phyloP scores from a whole-genome alignment of 2,888 invertebrate genomes.

The Mamestra brassicae region DNA sequence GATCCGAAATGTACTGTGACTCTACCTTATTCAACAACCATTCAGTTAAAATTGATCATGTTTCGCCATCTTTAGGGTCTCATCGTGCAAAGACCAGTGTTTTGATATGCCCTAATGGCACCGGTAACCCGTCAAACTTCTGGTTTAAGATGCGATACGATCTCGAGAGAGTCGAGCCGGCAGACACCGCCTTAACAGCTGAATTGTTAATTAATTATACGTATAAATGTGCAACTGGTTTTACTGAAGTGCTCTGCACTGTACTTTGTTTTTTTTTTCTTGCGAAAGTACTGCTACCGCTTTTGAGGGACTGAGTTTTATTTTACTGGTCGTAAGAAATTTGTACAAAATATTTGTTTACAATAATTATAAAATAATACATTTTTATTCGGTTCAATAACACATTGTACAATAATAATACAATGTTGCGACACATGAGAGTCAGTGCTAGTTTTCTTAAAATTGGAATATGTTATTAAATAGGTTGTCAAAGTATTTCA shows the following conservation, averaged over 20 bases:
- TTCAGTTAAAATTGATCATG: constrained; percentile 10
- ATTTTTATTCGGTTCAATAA: too few species aligned
- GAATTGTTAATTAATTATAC: constrained; percentile 65
- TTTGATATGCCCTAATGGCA: constrained; percentile 46
- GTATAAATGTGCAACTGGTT: constrained; percentile 60
- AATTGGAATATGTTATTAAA: too few species aligned
- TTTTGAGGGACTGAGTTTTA: constrained; percentile 7
- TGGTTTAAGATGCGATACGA: constrained; percentile 60
- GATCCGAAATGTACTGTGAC: neutral
- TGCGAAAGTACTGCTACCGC: constrained; percentile 28
- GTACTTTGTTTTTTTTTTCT: constrained; percentile 6
- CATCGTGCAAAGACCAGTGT: constrained; percentile 42
- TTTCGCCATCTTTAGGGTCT: constrained; percentile 16
- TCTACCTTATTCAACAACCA: neutral
- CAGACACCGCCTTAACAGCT: constrained; percentile 48
- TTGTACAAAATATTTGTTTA: too few species aligned
- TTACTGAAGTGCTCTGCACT: constrained; percentile 19
- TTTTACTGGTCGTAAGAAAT: neutral
- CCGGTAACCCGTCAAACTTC: constrained; percentile 53
- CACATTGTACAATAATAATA: too few species aligned
- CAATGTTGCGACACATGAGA: too few species aligned
- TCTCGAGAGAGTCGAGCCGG: constrained; percentile 39
- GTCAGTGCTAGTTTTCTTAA: too few species aligned
- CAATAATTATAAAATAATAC: too few species aligned
- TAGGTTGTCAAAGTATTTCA: neutral